These are phyloP conservation scores for Poliocrania exsul DNA, from an alignment of 2,797 vertebrate genomes.

Conservation along the genomic window DNA sequence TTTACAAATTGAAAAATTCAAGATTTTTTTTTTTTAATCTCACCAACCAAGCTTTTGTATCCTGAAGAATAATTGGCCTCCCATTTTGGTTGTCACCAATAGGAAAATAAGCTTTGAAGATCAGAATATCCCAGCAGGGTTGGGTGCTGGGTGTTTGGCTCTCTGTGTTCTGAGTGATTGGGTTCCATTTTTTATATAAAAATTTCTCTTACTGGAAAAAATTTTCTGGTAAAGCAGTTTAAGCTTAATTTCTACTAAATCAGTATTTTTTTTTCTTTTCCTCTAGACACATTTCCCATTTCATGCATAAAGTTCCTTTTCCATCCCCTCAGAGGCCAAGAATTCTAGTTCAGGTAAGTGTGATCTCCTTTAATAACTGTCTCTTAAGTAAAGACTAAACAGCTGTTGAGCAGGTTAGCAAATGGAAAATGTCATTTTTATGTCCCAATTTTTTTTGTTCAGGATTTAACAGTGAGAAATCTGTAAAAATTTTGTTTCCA, in stretches of 20 bases:
- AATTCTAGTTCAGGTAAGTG: constrained; percentile 94
- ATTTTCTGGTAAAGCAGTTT: not conserved
- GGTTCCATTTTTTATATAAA: not conserved
- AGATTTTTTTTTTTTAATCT: not conserved
- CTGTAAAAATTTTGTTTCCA: not conserved
- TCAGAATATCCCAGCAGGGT: not conserved
- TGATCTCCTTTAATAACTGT: not conserved
- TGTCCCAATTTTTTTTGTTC: not conserved
- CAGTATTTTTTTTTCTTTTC: constrained; percentile 23
- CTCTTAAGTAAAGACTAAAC: not conserved
- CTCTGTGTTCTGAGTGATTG: not conserved
- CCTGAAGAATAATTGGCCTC: not conserved
- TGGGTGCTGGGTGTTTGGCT: not conserved
- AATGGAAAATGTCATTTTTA: not conserved
- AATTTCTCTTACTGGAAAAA: not conserved
- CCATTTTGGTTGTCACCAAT: not conserved
- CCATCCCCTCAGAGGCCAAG: constrained; percentile 95
- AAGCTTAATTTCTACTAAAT: constrained; percentile 6
- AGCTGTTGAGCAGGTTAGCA: not conserved
- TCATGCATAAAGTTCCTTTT: constrained; percentile 99
- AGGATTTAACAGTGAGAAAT: not conserved
- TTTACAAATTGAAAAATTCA: not conserved
- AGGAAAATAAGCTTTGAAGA: not conserved
- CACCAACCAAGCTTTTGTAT: not conserved
- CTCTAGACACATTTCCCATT: constrained; percentile 95